Evolutionary conservation across 2,113 vertebrate species (phyloP).

Genomic region (Alethe castanea): DNA sequence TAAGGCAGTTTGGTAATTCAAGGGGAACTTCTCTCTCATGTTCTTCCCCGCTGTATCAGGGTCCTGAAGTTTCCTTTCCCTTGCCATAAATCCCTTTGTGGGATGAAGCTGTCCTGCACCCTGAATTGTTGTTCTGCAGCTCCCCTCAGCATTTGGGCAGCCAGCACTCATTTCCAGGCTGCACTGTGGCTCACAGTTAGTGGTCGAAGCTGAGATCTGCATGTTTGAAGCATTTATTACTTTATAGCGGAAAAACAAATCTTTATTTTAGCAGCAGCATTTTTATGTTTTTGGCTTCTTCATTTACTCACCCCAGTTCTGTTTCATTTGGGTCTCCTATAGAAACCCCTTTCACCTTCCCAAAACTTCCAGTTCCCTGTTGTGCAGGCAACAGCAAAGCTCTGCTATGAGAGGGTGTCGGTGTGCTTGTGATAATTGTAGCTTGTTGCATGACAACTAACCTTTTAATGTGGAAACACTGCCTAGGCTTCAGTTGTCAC

Average conservation of each 20-base stretch:
- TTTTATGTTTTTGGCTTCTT: not conserved
- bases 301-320: not conserved
- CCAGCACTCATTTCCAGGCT: not conserved
- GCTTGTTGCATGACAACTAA: conserved; percentile 59
- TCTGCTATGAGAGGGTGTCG: not conserved
- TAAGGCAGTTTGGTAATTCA: not conserved
- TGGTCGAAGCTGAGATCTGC: not conserved
- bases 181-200: not conserved
- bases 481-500: conserved; percentile 36
- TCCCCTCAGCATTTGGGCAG: not conserved
- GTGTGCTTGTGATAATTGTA: conserved; percentile 12
- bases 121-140: not conserved
- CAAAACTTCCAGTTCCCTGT: conserved; percentile 24
- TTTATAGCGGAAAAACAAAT: not conserved
- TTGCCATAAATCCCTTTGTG: not conserved
- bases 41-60: not conserved
- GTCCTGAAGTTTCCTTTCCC: not conserved
- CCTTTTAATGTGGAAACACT: conserved; percentile 37
- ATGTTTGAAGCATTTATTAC: not conserved
- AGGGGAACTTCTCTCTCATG: not conserved
- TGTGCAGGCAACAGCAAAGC: conserved; percentile 15
- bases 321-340: not conserved
- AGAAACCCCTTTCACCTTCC: conserved; percentile 23
- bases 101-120: not conserved
- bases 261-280: not conserved